Percentiles rank a stretch among this genome's conserved stretches.
Conservation (phyloP, 2,797 vertebrate species). For the Babyrousa celebensis region DNA sequence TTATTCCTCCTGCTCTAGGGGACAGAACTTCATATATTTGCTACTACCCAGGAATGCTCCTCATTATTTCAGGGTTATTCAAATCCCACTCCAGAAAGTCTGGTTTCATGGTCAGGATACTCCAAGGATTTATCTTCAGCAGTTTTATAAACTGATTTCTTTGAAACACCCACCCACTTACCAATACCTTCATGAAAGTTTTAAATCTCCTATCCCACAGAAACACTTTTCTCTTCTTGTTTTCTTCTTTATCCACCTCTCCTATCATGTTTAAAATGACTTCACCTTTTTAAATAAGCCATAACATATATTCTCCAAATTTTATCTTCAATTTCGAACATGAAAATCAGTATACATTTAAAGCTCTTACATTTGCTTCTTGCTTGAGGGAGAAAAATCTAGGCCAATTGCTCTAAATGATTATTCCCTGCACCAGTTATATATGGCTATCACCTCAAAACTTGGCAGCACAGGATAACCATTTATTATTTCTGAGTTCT, state of each 20-base stretch:
- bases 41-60: background rate
- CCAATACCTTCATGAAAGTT: conserved; percentile 21
- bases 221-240: background rate
- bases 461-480: background rate
- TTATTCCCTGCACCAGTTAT: background rate
- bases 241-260: background rate
- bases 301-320: background rate
- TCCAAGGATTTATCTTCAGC: conserved; percentile 14
- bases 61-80: conserved; percentile 7
- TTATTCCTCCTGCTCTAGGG: background rate
- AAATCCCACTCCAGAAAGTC: background rate
- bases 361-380: conserved; percentile 27
- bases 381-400: conserved; percentile 39
- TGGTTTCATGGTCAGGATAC: background rate
- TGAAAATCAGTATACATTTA: background rate
- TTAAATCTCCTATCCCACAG: background rate
- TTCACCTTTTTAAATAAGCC: background rate
- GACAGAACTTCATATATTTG: background rate
- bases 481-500: conserved; percentile 54
- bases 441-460: background rate
- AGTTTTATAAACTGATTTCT: conserved; percentile 43
- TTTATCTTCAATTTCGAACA: conserved; percentile 47
- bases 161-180: conserved; percentile 33
- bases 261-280: background rate
- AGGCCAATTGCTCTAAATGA: conserved; percentile 34